Evolutionary conservation across 2,888 invertebrate genomes (phyloP), one percentile per base, ranked within the genome.

Genomic region (Geophilus truncorum): DNA sequence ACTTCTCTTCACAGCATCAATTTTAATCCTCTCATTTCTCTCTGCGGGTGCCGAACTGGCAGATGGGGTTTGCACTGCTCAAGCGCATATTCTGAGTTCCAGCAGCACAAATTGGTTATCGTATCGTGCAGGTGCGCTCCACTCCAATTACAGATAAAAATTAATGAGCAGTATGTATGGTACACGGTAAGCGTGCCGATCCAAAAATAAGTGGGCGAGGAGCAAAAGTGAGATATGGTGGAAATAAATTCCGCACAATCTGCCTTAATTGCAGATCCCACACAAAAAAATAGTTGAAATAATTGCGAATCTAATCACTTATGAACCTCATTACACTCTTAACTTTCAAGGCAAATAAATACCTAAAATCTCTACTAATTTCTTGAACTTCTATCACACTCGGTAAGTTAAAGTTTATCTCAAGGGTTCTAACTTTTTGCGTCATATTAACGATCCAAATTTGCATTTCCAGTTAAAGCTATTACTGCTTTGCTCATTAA

Each of bases 1-100:
- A 28, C 70, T 70, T 70, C 70, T 28, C 25, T 70, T 70, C 70
- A 70, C 70, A 28, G 28, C 70, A 51, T 28, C 70, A 70, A 70
- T 70, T 70, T 70, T 70, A 70, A 70, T 70, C 70, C 70, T 28
- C 25, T 51, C 51, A 51, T 28, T 25, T 70, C 25, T 70, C 25
- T 70, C 25, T 25, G 70, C n/a, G 70, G 70, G 70, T 70, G 70
- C 70, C 70, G 25, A 70, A 70, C 70, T 70, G 70, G 70, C 70
- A 70, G 70, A 70, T 70, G 70, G 70, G 70, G 23, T 70, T 28
- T 28, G 25, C 28, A 28, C 70, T 70, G 25, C 62, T 62, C 62
- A 62, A 45, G 45, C 51, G 51, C 51, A 51, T n/a, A 51, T 51
- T 18, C 51, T n/a, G 21, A 18, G 51, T 51, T 51, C 21, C 51